These are phyloP conservation scores for Caerostris extrusa DNA, from an alignment of 1,140 invertebrate genomes.

Conservation along the genomic window DNA sequence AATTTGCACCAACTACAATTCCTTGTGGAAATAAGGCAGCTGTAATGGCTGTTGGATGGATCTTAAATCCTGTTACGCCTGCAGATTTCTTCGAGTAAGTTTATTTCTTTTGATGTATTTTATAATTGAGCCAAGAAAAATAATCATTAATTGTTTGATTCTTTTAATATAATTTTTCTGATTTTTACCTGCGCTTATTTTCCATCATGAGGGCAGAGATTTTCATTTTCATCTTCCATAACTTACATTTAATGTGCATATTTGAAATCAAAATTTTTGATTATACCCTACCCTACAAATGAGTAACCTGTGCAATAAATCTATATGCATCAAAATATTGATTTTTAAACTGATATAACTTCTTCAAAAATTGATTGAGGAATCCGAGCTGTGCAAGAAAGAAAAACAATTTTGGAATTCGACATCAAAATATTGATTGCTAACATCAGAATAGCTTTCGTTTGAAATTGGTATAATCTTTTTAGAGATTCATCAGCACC, in stretches of 20 bases:
- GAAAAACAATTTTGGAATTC: too few species aligned
- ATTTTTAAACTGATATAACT: too few species aligned
- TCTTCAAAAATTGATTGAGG: too few species aligned
- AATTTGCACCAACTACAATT: too few species aligned
- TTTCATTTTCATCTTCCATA: background rate
- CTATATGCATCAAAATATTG: too few species aligned
- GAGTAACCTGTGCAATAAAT: too few species aligned
- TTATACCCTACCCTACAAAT: background rate
- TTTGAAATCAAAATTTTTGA: background rate
- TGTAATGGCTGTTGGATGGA: background rate
- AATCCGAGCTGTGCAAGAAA: too few species aligned
- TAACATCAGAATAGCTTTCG: too few species aligned
- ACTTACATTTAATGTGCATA: background rate
- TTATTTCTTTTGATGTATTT: background rate
- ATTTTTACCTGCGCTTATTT: background rate
- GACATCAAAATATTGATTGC: too few species aligned
- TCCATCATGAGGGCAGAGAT: background rate
- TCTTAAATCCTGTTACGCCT: background rate
- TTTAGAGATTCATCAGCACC: too few species aligned
- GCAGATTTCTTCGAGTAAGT: slow-evolving; percentile 18
- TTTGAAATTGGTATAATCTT: too few species aligned
- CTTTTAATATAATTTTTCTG: background rate
- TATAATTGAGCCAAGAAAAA: background rate
- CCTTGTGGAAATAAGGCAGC: slow-evolving; percentile 49
- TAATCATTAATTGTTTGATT: too few species aligned